Evolutionary conservation across 2,888 invertebrate species (phyloP).

Genomic region (Orgyia antiqua): DNA sequence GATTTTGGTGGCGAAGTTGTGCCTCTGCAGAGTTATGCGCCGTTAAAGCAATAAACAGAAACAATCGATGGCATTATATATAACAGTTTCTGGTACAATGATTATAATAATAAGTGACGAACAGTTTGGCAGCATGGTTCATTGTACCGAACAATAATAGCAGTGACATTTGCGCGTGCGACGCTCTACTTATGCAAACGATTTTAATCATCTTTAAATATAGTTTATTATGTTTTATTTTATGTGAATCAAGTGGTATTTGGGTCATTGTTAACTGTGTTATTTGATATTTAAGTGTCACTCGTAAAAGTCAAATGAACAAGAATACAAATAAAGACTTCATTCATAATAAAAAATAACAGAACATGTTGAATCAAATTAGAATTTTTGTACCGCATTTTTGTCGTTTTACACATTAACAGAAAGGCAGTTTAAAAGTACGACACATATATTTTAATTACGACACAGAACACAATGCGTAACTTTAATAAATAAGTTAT

Average conservation of each 20-base stretch:
- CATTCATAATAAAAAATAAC: too few species aligned
- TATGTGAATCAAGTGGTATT: constrained; percentile 6
- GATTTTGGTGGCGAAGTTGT: too few species aligned
- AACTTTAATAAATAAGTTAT: too few species aligned
- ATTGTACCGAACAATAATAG: constrained; percentile 27
- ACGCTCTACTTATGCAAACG: constrained; percentile 22
- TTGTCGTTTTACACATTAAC: too few species aligned
- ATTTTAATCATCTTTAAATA: constrained; percentile 25
- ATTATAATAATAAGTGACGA: constrained; percentile 11
- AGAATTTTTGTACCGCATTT: too few species aligned
- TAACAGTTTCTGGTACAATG: constrained; percentile 12
- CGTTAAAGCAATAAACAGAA: constrained; percentile 2
- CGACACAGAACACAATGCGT: too few species aligned
- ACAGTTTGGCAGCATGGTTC: constrained; percentile 10
- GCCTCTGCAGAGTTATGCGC: neutral
- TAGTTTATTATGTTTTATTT: constrained; percentile 18
- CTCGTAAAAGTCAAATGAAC: too few species aligned
- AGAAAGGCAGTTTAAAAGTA: too few species aligned
- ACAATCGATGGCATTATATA: constrained; percentile 15
- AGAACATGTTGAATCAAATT: too few species aligned
- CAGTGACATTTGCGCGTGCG: constrained; percentile 26
- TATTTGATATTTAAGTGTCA: neutral
- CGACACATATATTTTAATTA: too few species aligned
- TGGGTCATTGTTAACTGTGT: neutral
- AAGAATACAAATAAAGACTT: too few species aligned